Evolutionary conservation across 1,140 invertebrate genomes (phyloP), one percentile per base, ranked within the genome.

Genomic region (Venustaconcha ellipsiformis): DNA sequence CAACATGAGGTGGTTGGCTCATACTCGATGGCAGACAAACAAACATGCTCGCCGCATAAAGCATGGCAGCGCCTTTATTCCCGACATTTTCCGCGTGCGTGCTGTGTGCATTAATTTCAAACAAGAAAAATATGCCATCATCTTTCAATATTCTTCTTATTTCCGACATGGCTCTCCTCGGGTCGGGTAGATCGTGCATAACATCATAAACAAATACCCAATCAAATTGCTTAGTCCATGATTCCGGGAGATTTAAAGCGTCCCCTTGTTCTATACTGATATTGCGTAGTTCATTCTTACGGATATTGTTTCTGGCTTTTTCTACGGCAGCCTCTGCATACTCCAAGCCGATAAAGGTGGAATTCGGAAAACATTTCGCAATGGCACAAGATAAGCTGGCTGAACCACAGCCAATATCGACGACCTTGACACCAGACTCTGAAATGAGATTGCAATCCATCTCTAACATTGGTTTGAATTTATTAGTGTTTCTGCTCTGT

Each of bases 61-160:
- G 76, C 62, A 80, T 62, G 23, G 74, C 65, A 89, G 76, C 90
- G 84, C 80, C 75, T 14, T 78, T 73, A 20, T 79, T 74, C 79
- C 68, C 80, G 18, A 68, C 60, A 74, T 82, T 81, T 15, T 82
- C 79, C 12, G 57, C 67, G 26, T 77, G 70, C 18, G 67, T 69
- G n/a, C 70, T 74, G 57, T 79, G 78, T 57, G 78, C 55, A 57
- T 67, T 71, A 13, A 77, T 20, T 17, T 84, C 83, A 13, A 80
- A 15, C 30, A 84, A 59, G 57, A 59, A 70, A 23, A 78, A 76
- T 13, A 58, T 30, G 8, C 83, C 83, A 60, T 80, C 76, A 5
- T 72, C 18, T 57, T 78, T 80, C 23, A 83, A 55, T 17, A 72
- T 69, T 26, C 67, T 78, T 26, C 72, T 63, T n/a, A 83, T 73